These are phyloP conservation scores for Thalassoma bifasciatum DNA, from an alignment of 2,113 vertebrate genomes.

Conservation along the genomic window DNA sequence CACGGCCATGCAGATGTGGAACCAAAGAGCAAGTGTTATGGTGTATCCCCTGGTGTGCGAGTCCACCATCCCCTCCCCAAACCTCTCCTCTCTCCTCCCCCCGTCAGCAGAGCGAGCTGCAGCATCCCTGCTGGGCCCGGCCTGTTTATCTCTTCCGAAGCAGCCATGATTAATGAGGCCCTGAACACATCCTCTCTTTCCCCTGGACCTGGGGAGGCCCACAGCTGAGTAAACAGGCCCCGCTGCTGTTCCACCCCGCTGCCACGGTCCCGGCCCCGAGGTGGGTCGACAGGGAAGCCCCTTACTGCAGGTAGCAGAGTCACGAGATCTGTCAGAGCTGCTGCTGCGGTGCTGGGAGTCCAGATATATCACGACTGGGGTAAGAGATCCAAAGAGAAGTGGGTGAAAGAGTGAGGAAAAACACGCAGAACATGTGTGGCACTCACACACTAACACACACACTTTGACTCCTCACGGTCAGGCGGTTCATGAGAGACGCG, in stretches of 20 bases:
- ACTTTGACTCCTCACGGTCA: slow-evolving; percentile 45
- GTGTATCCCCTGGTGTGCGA: slow-evolving; percentile 73
- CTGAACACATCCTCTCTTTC: slow-evolving; percentile 87
- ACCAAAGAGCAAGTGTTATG: slow-evolving; percentile 81
- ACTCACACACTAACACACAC: slow-evolving; percentile 26
- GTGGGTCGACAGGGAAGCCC: slow-evolving; percentile 48
- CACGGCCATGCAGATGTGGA: slow-evolving; percentile 78
- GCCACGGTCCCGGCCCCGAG: slow-evolving; percentile 51
- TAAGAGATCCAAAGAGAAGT: slow-evolving; percentile 32
- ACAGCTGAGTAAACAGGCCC: slow-evolving; percentile 93
- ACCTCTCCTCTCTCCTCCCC: slow-evolving; percentile 31
- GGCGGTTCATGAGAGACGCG: slow-evolving; percentile 42
- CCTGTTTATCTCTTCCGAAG: slow-evolving; percentile 87
- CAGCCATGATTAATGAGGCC: slow-evolving; percentile 90
- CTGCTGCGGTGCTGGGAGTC: background rate
- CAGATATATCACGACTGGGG: background rate
- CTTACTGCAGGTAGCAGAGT: slow-evolving; percentile 72
- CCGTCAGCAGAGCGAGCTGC: slow-evolving; percentile 59
- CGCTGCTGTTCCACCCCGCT: slow-evolving; percentile 53
- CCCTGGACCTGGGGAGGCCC: slow-evolving; percentile 77
- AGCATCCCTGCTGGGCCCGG: slow-evolving; percentile 80
- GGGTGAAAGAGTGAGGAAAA: slow-evolving; percentile 18
- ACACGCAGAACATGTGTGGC: slow-evolving; percentile 27
- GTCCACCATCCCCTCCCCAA: slow-evolving; percentile 59
- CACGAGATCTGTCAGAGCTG: slow-evolving; percentile 44